A percentile compares a stretch with the other conserved stretches of the same genome.
Conservation (phyloP, 2,113 vertebrate species). For the Bos indicus region DNA sequence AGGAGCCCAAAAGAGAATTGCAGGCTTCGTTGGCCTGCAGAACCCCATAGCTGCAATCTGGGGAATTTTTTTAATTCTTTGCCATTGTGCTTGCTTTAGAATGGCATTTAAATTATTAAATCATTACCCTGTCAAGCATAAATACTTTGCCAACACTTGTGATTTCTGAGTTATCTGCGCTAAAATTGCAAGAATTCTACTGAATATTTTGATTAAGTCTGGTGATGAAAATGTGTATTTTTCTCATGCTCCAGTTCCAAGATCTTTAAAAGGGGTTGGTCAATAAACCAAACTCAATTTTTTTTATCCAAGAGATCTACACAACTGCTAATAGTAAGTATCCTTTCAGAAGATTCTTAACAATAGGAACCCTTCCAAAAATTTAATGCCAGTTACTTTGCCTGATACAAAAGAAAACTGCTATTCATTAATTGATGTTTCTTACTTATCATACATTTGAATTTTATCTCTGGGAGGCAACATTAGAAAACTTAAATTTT, state of each 20-base stretch:
- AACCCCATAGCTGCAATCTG: neutral
- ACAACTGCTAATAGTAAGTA: neutral
- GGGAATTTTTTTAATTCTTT: neutral
- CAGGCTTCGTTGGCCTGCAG: neutral
- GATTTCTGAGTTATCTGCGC: constrained; percentile 20
- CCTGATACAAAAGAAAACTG: neutral
- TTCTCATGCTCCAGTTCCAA: neutral
- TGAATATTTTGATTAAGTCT: constrained; percentile 1
- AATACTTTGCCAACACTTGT: neutral
- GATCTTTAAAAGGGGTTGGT: neutral
- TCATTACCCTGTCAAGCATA: constrained; percentile 3
- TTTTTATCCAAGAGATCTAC: neutral
- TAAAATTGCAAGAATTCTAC: neutral
- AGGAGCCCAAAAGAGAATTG: neutral
- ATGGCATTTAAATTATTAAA: constrained; percentile 33
- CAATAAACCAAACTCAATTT: neutral
- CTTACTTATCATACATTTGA: neutral
- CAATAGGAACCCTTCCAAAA: neutral
- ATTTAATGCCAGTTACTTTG: neutral
- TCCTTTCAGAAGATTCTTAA: neutral
- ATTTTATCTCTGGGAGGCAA: neutral
- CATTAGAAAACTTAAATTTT: neutral
- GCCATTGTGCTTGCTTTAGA: neutral
- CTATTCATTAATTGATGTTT: neutral
- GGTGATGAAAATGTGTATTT: neutral